Evolutionary conservation across 2,113 vertebrate genomes (phyloP).

Genomic region (Elaphurus davidianus): DNA sequence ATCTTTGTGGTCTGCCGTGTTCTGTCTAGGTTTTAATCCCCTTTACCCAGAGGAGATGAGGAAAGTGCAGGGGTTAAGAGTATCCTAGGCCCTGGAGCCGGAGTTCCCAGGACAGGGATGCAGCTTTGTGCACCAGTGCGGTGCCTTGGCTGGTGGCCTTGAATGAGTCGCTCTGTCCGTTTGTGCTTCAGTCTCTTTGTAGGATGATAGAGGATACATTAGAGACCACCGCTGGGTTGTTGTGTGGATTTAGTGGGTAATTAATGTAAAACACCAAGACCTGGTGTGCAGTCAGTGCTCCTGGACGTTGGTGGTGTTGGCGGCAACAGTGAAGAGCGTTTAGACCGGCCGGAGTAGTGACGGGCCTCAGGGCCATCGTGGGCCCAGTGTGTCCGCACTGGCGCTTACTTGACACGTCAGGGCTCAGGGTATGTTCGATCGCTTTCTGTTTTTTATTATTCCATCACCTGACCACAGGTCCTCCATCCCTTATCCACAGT

Average conservation of each 20-base stretch:
- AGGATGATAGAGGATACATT: not conserved
- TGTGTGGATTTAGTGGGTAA: not conserved
- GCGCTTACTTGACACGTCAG: not conserved
- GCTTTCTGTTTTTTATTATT: not conserved
- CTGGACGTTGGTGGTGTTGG: not conserved
- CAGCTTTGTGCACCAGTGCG: rapidly evolving
- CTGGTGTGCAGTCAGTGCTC: rapidly evolving
- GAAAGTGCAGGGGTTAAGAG: not conserved
- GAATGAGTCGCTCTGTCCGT: not conserved
- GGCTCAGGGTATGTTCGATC: not conserved
- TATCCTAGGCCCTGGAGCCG: not conserved
- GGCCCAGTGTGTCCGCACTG: not conserved
- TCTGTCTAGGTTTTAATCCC: not conserved
- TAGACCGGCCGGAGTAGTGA: rapidly evolving
- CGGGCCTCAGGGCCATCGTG: not conserved
- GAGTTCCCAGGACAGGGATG: not conserved
- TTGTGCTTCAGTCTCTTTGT: not conserved
- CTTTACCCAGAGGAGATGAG: not conserved
- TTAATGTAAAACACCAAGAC: not conserved
- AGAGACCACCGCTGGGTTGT: not conserved
- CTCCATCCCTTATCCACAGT: not conserved
- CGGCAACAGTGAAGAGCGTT: not conserved
- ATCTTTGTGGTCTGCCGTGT: not conserved
- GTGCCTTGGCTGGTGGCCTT: not conserved
- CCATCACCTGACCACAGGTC: not conserved